Conservation (phyloP, 2,888 invertebrate genomes). For the Eupithecia dodoneata region DNA sequence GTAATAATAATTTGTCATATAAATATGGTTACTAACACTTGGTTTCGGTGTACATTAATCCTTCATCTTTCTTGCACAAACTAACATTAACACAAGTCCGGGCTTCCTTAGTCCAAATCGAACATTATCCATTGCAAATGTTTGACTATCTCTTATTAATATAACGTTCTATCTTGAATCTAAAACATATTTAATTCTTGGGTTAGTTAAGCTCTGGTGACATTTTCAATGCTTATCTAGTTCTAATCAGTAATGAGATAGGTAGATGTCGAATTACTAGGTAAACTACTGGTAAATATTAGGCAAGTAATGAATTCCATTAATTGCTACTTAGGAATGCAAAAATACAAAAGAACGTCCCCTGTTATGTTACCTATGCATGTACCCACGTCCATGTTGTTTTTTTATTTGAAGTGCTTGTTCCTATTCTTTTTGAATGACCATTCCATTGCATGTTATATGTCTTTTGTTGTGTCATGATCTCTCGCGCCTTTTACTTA, state of each 20-base stretch:
- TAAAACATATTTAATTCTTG: background rate
- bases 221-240: conserved; percentile 1
- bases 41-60: conserved; percentile 29
- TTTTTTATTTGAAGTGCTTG: conserved; percentile 48
- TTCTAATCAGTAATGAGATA: conserved; percentile 8
- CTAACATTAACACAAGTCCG: background rate
- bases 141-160: background rate
- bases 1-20: conserved; percentile 42
- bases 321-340: background rate
- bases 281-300: background rate
- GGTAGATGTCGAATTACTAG: background rate
- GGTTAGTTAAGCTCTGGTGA: background rate
- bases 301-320: background rate
- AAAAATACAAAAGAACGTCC: background rate
- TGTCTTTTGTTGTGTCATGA: conserved; percentile 55
- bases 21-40: conserved; percentile 36
- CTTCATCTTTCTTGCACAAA: background rate
- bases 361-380: conserved; percentile 46
- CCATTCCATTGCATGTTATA: conserved; percentile 71
- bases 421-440: conserved; percentile 62
- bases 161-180: background rate
- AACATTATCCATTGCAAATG: background rate
- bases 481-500: conserved; percentile 59
- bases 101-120: background rate
- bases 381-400: conserved; percentile 48